These are phyloP conservation scores for Rhinella marina DNA, from an alignment of 2,797 vertebrate species.

Conservation along the genomic window DNA sequence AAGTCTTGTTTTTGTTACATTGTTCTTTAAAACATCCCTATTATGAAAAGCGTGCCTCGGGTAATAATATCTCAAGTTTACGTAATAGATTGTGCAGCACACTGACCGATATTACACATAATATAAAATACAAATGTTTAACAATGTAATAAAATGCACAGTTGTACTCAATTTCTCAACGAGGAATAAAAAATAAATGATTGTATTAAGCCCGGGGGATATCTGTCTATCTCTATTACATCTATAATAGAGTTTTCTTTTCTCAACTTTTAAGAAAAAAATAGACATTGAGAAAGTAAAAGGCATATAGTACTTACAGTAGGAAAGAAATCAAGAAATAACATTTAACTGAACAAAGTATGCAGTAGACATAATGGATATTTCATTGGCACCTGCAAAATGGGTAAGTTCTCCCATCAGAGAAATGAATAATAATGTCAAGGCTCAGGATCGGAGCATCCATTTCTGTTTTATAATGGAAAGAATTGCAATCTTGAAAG, in stretches of 20 bases:
- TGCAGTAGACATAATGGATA: constrained; percentile 9
- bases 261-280: not conserved
- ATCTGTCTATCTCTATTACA: constrained; percentile 25
- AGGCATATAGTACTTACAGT: not conserved
- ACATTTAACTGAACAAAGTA: constrained; percentile 24
- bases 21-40: not conserved
- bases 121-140: constrained; percentile 4
- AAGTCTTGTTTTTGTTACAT: too few species aligned
- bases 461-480: constrained; percentile 16
- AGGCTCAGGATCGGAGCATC: not conserved
- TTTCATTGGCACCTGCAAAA: constrained; percentile 31
- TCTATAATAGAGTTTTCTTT: constrained; percentile 14
- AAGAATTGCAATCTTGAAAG: not conserved
- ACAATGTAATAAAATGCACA: constrained; percentile 25
- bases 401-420: constrained; percentile 5
- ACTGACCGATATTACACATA: constrained; percentile 5
- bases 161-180: not conserved
- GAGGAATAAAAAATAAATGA: constrained; percentile 11
- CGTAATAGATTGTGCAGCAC: not conserved
- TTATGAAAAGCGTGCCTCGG: not conserved
- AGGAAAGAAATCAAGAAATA: constrained; percentile 12
- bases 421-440: constrained; percentile 32
- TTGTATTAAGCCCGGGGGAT: constrained; percentile 9
- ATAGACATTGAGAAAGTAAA: not conserved
- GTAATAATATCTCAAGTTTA: not conserved